Base-by-base conservation (phyloP, 1,140 invertebrate genomes). In the Papilio helenus region DNA sequence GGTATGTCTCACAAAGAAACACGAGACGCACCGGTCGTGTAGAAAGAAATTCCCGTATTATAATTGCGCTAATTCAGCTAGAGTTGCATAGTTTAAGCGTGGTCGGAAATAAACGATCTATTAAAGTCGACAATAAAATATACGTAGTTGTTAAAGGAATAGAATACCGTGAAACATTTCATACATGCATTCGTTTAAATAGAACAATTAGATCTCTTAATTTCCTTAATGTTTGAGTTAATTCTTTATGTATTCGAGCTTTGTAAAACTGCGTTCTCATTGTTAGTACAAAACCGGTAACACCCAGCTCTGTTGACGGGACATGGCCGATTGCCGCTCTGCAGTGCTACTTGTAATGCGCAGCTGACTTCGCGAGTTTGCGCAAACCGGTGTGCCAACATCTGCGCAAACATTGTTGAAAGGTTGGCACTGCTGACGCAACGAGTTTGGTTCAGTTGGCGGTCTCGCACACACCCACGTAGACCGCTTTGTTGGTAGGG, bases 371-470 rank as follows among this genome's bases (percentile, higher is more conserved):
- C 72, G 23, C 44, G n/a, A 42, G 42, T 74, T 74, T 74, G 72
- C 72, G 72, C 72, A 74, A 74, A 74, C 39, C 72, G 39, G 72
- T 74, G 72, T 49, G 72, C 72, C 42, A 74, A 74, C 72, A 74
- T 44, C 72, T 74, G 39, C 72, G 72, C 72, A 74, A 74, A 74
- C 44, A 74, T 51, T 74, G 20, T n/a, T 23, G 44, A 7, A 16
- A 74, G 44, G 72, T 74, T 74, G 72, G 42, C 44, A 49, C 42
- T 16, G 1, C 72, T 26, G 72, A 26, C 20, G 72, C 18, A 44
- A 26, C 23, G 12, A 46, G 72, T 74, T 74, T 44, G 20, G 72
- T 74, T 74, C 72, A 74, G 72, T 74, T 74, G 72, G 72, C 72
- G 72, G 44, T 46, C 72, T 20, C 42, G 39, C 39, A 74, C 9